A percentile compares a stretch with the other conserved stretches of the same genome.
These are phyloP conservation scores for Myanophis thanlyinensis DNA, from an alignment of 2,113 vertebrate species.

Conservation along the genomic window DNA sequence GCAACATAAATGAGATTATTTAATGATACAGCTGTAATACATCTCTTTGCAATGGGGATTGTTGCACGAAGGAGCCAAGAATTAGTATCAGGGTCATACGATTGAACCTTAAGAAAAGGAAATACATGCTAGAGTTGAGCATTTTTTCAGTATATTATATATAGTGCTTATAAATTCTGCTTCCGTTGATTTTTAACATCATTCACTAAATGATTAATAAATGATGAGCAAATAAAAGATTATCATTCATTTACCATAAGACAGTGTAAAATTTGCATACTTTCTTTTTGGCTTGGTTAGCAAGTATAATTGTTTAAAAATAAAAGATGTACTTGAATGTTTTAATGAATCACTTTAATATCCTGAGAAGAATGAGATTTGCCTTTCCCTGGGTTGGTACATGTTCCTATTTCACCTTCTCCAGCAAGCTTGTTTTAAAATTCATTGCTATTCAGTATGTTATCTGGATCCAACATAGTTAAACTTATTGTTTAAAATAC, in stretches of 20 bases:
- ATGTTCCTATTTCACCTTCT: not conserved
- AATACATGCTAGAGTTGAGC: conserved; percentile 6
- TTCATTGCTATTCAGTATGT: not conserved
- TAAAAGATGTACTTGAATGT: not conserved
- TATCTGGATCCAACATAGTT: not conserved
- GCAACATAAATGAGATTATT: conserved; percentile 96
- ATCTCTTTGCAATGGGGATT: conserved; percentile 96
- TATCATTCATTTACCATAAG: not conserved
- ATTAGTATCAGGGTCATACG: conserved; percentile 90
- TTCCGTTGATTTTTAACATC: not conserved
- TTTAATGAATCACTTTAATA: not conserved
- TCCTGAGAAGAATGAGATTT: not conserved
- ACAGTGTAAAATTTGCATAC: not conserved
- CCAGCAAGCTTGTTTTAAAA: not conserved
- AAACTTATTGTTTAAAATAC: not conserved
- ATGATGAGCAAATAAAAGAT: not conserved
- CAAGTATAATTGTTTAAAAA: not conserved
- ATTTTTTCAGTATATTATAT: not conserved
- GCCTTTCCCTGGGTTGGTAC: not conserved
- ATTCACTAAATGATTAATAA: not conserved
- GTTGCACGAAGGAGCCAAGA: conserved; percentile 91
- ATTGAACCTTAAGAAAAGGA: conserved; percentile 85
- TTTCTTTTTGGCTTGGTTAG: not conserved
- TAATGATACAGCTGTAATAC: conserved; percentile 94
- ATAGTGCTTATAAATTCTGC: not conserved